Base-by-base conservation (phyloP, 2,888 invertebrate species). In the Cosmorhoe ocellata region DNA sequence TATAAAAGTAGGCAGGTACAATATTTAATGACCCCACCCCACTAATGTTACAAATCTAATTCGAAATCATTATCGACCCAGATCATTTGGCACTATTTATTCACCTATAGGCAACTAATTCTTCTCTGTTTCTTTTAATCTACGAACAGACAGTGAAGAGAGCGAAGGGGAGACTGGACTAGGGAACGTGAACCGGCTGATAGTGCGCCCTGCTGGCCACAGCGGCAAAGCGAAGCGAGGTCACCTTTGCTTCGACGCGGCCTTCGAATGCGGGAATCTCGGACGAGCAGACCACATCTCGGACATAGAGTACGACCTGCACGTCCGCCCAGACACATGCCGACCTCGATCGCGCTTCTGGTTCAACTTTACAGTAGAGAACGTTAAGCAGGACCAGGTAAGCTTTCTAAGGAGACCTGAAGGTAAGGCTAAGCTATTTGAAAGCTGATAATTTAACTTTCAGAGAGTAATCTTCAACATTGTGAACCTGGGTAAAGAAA, bases 361-460 rank as follows among this genome's bases (percentile, higher is more conserved):
- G 99, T 99, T 98, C 84, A 98, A 99, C 87, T 99, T 99, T 76
- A 97, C 98, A 0, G 98, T 99, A 28, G 98, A 98, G 79, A 99
- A 99, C 79, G 97, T 97, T 0, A 95, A 95, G 67, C 93, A 95
- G 54, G 98, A 99, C 79, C 99, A 99, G 92, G 96, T 95, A 75
- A 7, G 24, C n/a, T n/a, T n/a, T n/a, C n/a, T n/a, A n/a, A n/a
- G n/a, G n/a, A n/a, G n/a, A n/a, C n/a, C n/a, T n/a, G 18, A 18
- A 18, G 18, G 2, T 18, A 4, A 18, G 4, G 18, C 18, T 18
- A 18, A 18, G 18, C 4, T 18, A 18, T 18, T 18, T 18, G 4
- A 18, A 3, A 3, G 4, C 4, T 24, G 2, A 24, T 24, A 6
- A 24, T 11, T 48, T 36, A 51, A 50, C 52, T 92, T 93, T 50